Conservation (phyloP, 2,888 invertebrate species). For the Clistopyga incitator region DNA sequence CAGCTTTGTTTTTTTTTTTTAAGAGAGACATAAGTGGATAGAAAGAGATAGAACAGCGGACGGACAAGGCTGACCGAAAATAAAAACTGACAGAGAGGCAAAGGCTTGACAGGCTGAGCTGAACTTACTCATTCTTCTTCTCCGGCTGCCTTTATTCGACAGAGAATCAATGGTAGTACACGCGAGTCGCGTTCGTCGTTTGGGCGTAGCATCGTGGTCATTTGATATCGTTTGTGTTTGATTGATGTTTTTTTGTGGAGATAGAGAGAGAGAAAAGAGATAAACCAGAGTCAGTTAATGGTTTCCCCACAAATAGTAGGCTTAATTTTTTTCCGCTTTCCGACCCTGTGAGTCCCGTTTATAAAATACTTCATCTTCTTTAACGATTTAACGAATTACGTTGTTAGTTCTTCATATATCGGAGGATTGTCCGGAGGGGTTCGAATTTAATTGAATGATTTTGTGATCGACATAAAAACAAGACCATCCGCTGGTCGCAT, state of each 20-base stretch:
- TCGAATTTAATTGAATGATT: conserved; percentile 38
- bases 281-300: conserved; percentile 83
- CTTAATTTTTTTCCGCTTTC: conserved; percentile 60
- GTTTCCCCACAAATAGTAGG: conserved; percentile 78
- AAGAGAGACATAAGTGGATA: conserved; percentile 54
- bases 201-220: conserved; percentile 68
- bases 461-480: conserved; percentile 18
- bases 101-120: conserved; percentile 74
- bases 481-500: conserved; percentile 34
- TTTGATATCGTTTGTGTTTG: conserved; percentile 74
- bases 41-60: conserved; percentile 71
- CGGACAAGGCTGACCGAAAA: conserved; percentile 72
- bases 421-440: conserved; percentile 33
- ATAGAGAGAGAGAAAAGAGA: conserved; percentile 75
- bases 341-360: conserved; percentile 21
- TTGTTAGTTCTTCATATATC: conserved; percentile 10
- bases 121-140: conserved; percentile 89
- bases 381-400: conserved; percentile 14
- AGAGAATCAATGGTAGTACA: conserved; percentile 75
- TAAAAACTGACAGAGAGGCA: conserved; percentile 74
- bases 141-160: conserved; percentile 87
- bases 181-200: conserved; percentile 80
- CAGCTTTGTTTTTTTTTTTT: conserved; percentile 59
- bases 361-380: conserved; percentile 31
- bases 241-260: conserved; percentile 78